A percentile compares a stretch with the other conserved stretches of the same genome.
Evolutionary conservation across 2,797 vertebrate genomes (phyloP).

Genomic region (Gastrophryne carolinensis): DNA sequence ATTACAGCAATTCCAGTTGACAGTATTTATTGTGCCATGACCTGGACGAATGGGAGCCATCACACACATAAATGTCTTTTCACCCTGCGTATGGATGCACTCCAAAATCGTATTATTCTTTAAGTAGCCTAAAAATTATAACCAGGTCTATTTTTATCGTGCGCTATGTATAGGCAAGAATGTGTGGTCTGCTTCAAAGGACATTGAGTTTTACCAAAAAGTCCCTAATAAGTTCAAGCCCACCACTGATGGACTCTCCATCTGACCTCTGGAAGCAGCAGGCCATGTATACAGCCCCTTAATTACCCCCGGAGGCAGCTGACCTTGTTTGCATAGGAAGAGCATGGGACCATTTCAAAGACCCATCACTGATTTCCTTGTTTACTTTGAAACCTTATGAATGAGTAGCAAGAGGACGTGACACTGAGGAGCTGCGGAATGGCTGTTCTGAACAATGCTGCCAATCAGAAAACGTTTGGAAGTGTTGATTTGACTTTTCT

Average conservation of each 20-base stretch:
- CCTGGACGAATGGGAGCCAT: too few species aligned
- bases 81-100: too few species aligned
- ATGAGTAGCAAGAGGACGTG: not conserved
- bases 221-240: not conserved
- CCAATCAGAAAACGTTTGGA: not conserved
- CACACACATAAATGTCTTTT: too few species aligned
- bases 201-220: too few species aligned
- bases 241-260: not conserved
- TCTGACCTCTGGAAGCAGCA: not conserved
- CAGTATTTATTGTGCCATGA: too few species aligned
- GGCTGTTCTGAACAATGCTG: not conserved
- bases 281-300: not conserved
- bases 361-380: not conserved
- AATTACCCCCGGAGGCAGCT: not conserved
- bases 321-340: conserved; percentile 39
- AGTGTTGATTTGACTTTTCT: not conserved
- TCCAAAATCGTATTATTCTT: conserved; percentile 62
- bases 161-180: not conserved
- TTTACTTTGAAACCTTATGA: not conserved
- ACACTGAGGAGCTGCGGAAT: not conserved
- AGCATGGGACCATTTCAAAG: conserved; percentile 7
- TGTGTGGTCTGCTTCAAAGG: too few species aligned
- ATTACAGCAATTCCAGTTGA: too few species aligned
- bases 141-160: not conserved
- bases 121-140: not conserved